Evolutionary conservation across 2,888 invertebrate species (phyloP).

Genomic region (Rutpela maculata): DNA sequence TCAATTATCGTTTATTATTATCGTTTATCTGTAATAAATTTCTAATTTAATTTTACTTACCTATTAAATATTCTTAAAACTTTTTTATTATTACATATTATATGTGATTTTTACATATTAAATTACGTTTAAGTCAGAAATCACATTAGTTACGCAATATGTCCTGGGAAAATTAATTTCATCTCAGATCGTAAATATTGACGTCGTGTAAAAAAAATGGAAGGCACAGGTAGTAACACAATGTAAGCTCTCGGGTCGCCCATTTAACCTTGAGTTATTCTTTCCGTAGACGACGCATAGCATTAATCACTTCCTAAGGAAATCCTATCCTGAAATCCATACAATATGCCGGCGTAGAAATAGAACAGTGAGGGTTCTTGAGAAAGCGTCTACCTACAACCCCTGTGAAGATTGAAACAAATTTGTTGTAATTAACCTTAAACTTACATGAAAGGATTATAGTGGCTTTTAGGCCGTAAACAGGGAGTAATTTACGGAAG

Average conservation of each 20-base stretch:
- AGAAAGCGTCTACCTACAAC: background rate
- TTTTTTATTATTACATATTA: too few relatives aligned
- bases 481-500: background rate
- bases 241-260: slow-evolving; percentile 27
- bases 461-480: background rate
- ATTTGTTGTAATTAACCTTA: slow-evolving; percentile 22
- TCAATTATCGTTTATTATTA: too few relatives aligned
- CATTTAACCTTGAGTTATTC: slow-evolving; percentile 46
- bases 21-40: too few relatives aligned
- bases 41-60: too few relatives aligned
- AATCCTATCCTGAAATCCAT: slow-evolving; percentile 55
- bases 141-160: background rate
- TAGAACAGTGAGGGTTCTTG: background rate
- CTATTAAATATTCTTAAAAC: too few relatives aligned
- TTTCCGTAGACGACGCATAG: slow-evolving; percentile 53
- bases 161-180: background rate
- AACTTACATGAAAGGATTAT: background rate
- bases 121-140: background rate
- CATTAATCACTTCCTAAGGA: slow-evolving; percentile 62
- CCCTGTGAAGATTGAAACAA: slow-evolving; percentile 1
- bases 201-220: slow-evolving; percentile 3
- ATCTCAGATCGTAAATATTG: slow-evolving; percentile 1
- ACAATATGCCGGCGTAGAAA: slow-evolving; percentile 41
- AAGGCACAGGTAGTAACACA: background rate
- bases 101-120: background rate